Percentiles rank a stretch among this genome's conserved stretches.
Conservation (phyloP, 2,797 vertebrate genomes). For the Sebastes baramenuke region DNA sequence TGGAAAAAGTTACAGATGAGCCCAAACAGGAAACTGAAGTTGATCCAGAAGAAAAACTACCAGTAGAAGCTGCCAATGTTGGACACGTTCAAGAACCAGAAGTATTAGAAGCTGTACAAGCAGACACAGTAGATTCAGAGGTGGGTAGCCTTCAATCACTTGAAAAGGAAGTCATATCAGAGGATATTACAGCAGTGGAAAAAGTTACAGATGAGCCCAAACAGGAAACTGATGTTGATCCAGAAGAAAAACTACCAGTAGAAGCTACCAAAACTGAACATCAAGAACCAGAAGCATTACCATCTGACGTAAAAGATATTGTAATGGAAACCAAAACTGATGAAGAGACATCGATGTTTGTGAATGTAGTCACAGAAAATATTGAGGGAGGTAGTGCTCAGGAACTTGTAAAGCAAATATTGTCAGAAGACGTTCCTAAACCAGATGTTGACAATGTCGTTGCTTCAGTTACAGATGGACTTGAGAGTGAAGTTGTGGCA, state of each 20-base stretch:
- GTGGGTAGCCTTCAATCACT: neutral
- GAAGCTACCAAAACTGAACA: neutral
- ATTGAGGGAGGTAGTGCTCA: slow-evolving; percentile 15
- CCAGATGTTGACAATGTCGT: neutral
- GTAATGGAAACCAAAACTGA: slow-evolving; percentile 8
- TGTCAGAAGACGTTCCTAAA: neutral
- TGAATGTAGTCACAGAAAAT: slow-evolving; percentile 8
- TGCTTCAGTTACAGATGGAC: slow-evolving; percentile 27
- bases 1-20: slow-evolving; percentile 17
- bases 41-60: neutral
- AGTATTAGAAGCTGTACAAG: slow-evolving; percentile 7
- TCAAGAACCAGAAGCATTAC: slow-evolving; percentile 10
- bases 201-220: slow-evolving; percentile 26
- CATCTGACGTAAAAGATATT: neutral
- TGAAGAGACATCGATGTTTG: slow-evolving; percentile 5
- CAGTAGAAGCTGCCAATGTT: neutral
- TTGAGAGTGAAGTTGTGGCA: neutral
- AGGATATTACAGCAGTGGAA: neutral
- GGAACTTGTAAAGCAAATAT: slow-evolving; percentile 10
- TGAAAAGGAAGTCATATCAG: slow-evolving; percentile 20
- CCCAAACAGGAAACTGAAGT: neutral
- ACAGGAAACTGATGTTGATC: neutral
- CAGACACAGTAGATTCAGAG: neutral
- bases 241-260: neutral
- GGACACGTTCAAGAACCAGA: neutral